phyloP scores from a whole-genome alignment of 2,797 vertebrate genomes.

The Enoplosus armatus region DNA sequence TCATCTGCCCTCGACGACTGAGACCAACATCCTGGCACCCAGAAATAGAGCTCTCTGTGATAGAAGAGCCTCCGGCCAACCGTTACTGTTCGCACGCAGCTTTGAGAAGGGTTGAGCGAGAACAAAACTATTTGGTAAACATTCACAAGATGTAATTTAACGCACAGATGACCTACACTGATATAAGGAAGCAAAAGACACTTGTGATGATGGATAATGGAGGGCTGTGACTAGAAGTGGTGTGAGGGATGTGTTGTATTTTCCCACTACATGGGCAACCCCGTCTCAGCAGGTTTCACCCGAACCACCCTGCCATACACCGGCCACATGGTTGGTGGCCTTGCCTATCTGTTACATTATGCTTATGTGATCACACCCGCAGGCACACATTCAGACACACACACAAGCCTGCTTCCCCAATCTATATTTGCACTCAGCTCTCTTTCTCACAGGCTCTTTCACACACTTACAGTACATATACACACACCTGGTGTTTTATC shows the following conservation, averaged over 20 bases:
- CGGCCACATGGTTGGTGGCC: constrained; percentile 28
- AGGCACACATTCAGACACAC: background rate
- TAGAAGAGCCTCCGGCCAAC: constrained; percentile 58
- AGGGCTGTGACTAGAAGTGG: constrained; percentile 27
- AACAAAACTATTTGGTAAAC: constrained; percentile 36
- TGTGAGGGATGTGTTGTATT: too few relatives aligned
- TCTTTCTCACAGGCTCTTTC: constrained; percentile 50
- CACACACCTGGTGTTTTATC: constrained; percentile 79
- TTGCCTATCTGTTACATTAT: constrained; percentile 57
- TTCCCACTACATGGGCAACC: constrained; percentile 46
- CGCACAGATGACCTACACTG: constrained; percentile 9
- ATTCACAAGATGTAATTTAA: constrained; percentile 18
- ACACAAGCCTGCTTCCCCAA: constrained; percentile 20
- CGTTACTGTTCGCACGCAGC: constrained; percentile 44
- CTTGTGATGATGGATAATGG: constrained; percentile 28
- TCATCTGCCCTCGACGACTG: constrained; percentile 77
- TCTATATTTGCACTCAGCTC: constrained; percentile 68
- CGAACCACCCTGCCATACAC: constrained; percentile 14
- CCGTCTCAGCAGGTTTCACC: constrained; percentile 60
- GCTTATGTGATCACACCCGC: constrained; percentile 23
- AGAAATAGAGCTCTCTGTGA: constrained; percentile 78
- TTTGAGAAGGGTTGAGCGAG: constrained; percentile 21
- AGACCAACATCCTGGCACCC: constrained; percentile 80
- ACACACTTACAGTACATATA: constrained; percentile 53
- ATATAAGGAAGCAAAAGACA: constrained; percentile 9